Base-by-base conservation (phyloP, 2,113 vertebrate genomes). In the Coracopsis vasa region DNA sequence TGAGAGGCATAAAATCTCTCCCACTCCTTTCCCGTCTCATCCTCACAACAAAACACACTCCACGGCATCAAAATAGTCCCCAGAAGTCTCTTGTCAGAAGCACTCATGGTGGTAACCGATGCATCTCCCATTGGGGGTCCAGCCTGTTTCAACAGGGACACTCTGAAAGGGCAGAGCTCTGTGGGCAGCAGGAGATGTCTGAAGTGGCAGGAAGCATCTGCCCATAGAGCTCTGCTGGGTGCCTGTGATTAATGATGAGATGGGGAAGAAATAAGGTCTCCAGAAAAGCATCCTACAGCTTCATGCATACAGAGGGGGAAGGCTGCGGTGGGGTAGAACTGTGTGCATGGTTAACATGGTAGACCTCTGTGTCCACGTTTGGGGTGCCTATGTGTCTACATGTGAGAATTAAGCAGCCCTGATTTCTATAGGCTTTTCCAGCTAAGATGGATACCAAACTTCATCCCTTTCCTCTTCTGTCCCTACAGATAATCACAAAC, bases 211-310 rank as follows among this genome's bases (percentile, higher is more conserved):
- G 81, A 86, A 65, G 72, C 0, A 0, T 37, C 84, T 84, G 77
- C 37, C 1, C 29, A n/a, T 1, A 1, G 29, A 58, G n/a, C 12
- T 86, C 35, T 80, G 19, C 58, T 90, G 86, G 65, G 67, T 58
- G 35, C 31, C 25, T 62, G 33, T 83, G 62, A 28, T 35, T 20
- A 60, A 42, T 2, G 39, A 21, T 41, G 58, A 66, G 47, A 71
- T 27, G 41, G 48, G 62, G 62, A 70, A 64, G 53, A 39, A 37
- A 60, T 4, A 33, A 62, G 16, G 17, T 7, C 60, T 77, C 58
- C 3, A 2, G 50, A 11, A 41, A 86, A 86, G 47, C 7, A 9
- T 16, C 4, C 0, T 1, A 1, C 0, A 10, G n/a, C 27, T 92
- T 67, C 10, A 2, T 62, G 33, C 65, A n/a, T 15, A 28, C 31